These are phyloP conservation scores for Cantharis flavilabris DNA, from an alignment of 2,888 invertebrate species.

Conservation along the genomic window DNA sequence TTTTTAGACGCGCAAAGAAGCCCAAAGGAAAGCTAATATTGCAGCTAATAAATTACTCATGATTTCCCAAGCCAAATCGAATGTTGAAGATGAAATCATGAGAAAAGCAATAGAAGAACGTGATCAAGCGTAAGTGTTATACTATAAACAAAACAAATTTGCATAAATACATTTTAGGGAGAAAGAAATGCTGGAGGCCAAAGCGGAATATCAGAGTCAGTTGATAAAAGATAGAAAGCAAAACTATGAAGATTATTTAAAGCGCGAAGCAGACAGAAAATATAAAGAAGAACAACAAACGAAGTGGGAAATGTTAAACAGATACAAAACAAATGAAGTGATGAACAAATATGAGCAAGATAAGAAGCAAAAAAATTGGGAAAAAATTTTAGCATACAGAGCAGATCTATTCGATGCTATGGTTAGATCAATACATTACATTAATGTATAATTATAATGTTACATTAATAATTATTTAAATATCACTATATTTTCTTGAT, in stretches of 20 bases:
- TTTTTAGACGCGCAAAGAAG: conserved; percentile 51
- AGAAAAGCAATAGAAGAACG: conserved; percentile 60
- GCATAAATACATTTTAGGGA: conserved; percentile 45
- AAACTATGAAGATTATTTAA: conserved; percentile 46
- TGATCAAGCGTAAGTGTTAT: conserved; percentile 46
- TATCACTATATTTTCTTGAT: neutral
- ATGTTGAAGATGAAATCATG: conserved; percentile 56
- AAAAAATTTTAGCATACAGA: conserved; percentile 56
- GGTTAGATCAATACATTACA: no score
- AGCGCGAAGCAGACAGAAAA: conserved; percentile 48
- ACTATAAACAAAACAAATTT: neutral
- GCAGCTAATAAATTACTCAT: conserved; percentile 57
- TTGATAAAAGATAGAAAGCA: conserved; percentile 43
- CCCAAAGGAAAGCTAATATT: conserved; percentile 53
- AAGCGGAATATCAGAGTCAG: conserved; percentile 44
- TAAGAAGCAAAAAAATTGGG: conserved; percentile 51
- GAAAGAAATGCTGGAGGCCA: conserved; percentile 45
- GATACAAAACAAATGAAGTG: conserved; percentile 61
- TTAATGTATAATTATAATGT: no score
- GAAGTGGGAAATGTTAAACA: conserved; percentile 63
- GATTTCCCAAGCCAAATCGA: conserved; percentile 54
- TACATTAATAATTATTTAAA: no score
- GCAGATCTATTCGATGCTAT: conserved; percentile 57
- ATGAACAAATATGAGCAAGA: conserved; percentile 56
- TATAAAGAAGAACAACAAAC: conserved; percentile 54